Conservation (phyloP, 1,140 invertebrate genomes). For the Druon quercuslanigerum region DNA sequence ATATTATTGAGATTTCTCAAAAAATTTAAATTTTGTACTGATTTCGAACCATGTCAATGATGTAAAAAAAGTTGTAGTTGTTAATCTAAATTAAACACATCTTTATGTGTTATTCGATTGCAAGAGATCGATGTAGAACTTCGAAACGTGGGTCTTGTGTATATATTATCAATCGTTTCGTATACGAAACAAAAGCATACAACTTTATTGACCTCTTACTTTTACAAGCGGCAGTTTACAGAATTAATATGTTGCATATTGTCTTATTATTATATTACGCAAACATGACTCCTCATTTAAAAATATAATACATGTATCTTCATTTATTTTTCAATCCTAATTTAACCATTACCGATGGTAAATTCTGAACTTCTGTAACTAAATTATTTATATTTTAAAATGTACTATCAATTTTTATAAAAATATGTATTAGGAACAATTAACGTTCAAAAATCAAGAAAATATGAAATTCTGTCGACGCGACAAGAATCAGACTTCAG, state of each 20-base stretch:
- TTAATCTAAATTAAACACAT: neutral
- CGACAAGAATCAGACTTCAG: too few species aligned
- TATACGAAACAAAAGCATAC: constrained; percentile 45
- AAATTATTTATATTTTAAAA: too few species aligned
- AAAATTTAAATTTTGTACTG: neutral
- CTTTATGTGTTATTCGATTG: neutral
- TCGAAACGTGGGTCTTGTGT: neutral
- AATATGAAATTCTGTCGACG: too few species aligned
- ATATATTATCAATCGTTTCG: neutral
- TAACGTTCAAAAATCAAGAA: too few species aligned
- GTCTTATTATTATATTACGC: constrained; percentile 27
- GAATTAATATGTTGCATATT: constrained; percentile 39
- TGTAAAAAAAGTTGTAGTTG: constrained; percentile 10
- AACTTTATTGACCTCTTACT: constrained; percentile 56
- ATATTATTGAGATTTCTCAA: constrained; percentile 10
- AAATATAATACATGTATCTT: neutral
- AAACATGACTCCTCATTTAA: constrained; percentile 33
- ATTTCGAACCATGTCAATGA: constrained; percentile 6
- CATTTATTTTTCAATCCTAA: neutral
- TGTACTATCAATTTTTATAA: too few species aligned
- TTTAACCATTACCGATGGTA: neutral
- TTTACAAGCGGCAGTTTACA: constrained; percentile 44
- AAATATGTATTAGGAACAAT: too few species aligned
- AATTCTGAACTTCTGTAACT: too few species aligned
- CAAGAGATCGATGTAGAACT: neutral